Percentiles rank a stretch among this genome's conserved stretches.
These are phyloP conservation scores for Phalanger gymnotis DNA, from an alignment of 2,797 vertebrate genomes.

Conservation along the genomic window DNA sequence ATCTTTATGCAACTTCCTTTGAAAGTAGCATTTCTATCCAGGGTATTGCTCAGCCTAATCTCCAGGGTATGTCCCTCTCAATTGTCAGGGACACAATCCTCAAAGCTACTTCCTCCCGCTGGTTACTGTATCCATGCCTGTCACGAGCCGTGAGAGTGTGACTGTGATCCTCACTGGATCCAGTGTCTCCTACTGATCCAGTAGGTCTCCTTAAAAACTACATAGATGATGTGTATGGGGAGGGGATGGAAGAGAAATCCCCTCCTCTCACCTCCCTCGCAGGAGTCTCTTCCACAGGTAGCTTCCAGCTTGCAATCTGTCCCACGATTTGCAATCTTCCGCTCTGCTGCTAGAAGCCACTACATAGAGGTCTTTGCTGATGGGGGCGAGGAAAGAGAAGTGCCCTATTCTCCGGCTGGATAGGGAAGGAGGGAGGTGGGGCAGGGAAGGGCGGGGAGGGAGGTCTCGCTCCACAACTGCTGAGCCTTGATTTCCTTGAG, in stretches of 20 bases:
- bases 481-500: not conserved
- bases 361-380: not conserved
- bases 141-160: not conserved
- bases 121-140: not conserved
- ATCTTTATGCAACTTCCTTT: not conserved
- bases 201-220: not conserved
- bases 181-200: not conserved
- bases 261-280: not conserved
- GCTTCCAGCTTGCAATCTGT: not conserved
- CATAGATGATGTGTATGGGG: not conserved
- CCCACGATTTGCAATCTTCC: not conserved
- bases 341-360: not conserved
- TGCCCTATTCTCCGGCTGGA: not conserved
- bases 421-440: not conserved
- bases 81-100: not conserved
- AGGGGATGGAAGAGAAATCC: not conserved
- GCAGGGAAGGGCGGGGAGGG: not conserved
- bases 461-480: not conserved
- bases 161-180: not conserved
- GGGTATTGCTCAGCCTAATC: not conserved
- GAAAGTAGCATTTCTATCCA: not conserved
- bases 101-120: not conserved
- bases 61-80: not conserved
- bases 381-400: not conserved
- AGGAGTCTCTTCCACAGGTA: not conserved